phyloP scores from a whole-genome alignment of 2,797 vertebrate species.

The Enteromius paludinosus region DNA sequence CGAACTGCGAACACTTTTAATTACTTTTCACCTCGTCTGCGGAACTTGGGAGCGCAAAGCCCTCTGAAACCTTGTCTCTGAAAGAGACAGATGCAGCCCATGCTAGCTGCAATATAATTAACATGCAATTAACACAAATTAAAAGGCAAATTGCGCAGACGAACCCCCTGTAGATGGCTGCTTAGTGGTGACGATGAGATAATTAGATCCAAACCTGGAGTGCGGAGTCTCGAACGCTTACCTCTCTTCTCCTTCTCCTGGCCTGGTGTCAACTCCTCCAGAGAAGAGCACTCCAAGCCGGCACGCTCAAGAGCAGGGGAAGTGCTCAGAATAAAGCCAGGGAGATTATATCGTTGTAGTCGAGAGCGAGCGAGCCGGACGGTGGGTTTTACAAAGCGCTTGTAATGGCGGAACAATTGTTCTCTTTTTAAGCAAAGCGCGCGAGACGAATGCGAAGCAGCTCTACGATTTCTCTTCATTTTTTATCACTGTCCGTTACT shows the following conservation, averaged over 20 bases:
- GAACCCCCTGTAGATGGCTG: constrained; percentile 65
- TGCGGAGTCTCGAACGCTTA: constrained; percentile 52
- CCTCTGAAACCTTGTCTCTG: constrained; percentile 59
- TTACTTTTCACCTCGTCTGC: constrained; percentile 60
- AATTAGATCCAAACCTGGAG: constrained; percentile 64
- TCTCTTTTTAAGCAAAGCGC: constrained; percentile 17
- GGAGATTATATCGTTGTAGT: constrained; percentile 44
- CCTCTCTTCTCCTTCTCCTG: constrained; percentile 49
- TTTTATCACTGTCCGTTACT: constrained; percentile 30
- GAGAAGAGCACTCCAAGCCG: constrained; percentile 48
- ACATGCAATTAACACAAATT: constrained; percentile 74
- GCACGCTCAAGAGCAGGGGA: constrained; percentile 37
- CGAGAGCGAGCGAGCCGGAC: constrained; percentile 13
- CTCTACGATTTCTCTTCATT: constrained; percentile 37
- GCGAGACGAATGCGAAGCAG: background rate
- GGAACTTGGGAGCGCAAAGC: constrained; percentile 53
- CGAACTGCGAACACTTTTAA: constrained; percentile 61
- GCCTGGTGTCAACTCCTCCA: constrained; percentile 59
- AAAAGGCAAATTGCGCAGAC: constrained; percentile 67
- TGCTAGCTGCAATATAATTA: constrained; percentile 69
- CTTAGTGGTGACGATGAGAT: constrained; percentile 61
- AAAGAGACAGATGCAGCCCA: constrained; percentile 65
- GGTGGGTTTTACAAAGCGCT: constrained; percentile 22
- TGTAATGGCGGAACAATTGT: constrained; percentile 24
- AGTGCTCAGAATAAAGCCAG: constrained; percentile 49